Evolutionary conservation across 2,888 invertebrate genomes (phyloP), one percentile per base, ranked within the genome.

Genomic region (Sphaeridia pumilis): DNA sequence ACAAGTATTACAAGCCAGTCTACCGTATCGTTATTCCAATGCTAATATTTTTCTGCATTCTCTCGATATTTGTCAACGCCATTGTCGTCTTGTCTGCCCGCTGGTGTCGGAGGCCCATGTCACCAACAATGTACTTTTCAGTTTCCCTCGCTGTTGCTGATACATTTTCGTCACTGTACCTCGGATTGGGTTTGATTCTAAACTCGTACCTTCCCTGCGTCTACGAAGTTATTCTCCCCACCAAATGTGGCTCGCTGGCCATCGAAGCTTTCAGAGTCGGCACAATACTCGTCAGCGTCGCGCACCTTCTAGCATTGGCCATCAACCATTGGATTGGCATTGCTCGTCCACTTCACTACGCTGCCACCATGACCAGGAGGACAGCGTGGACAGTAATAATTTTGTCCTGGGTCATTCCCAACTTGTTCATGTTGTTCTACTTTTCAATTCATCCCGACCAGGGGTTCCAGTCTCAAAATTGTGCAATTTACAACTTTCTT

Each of bases 301-400:
- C 75, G 36, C 81, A 82, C 65, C 72, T 82, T 3, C 69, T 80
- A 34, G 76, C 78, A 1, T 69, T 82, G 22, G 79, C 81, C 26
- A 68, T 79, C 51, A 81, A 81, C 69, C 82, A 82, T 67, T 82
- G 80, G 69, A 70, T 81, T 36, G 81, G 82, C 20, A 79, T 80
- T 52, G 70, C 74, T 2, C 69, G 71, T 43, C 81, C 81, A 1
- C 71, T 82, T 10, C 79, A 78, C 61, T 79, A 80, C 67, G 74
- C 76, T 14, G 74, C 76, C n/a, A 76, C 75, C 31, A 73, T 79
- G 68, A 78, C 78, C 0, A 71, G 74, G 53, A 67, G 73, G 42
- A 74, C 74, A 57, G 75, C 76, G 1, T 71, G 71, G 49, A 66
- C 73, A 22, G 69, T 74, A 41, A 74, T 78, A 5, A 66, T 73